phyloP scores from a whole-genome alignment of 1,140 invertebrate species.

The Bradysia coprophila region DNA sequence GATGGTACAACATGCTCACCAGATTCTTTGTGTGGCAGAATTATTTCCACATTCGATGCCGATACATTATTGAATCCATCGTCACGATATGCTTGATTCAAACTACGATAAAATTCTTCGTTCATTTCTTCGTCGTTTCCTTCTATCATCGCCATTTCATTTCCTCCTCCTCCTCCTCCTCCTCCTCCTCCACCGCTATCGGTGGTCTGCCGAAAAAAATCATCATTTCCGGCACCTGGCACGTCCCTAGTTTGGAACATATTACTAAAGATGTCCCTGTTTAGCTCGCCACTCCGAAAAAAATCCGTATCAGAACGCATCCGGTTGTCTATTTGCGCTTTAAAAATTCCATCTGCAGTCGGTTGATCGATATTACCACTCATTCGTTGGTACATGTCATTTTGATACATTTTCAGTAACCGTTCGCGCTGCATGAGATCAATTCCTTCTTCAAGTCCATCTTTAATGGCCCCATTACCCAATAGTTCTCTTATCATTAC shows the following conservation, averaged over 20 bases:
- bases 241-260: slow-evolving; percentile 15
- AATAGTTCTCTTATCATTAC: slow-evolving; percentile 37
- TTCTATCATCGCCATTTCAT: slow-evolving; percentile 16
- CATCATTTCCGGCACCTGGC: background rate
- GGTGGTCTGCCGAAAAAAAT: background rate
- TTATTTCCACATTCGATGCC: slow-evolving; percentile 10
- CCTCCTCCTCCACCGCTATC: background rate
- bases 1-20: background rate
- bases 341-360: slow-evolving; percentile 1
- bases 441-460: slow-evolving; percentile 37
- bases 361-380: too few species aligned
- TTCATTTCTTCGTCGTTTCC: slow-evolving; percentile 45
- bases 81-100: slow-evolving; percentile 73
- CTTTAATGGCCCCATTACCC: slow-evolving; percentile 36
- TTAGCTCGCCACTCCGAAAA: slow-evolving; percentile 7
- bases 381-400: too few species aligned
- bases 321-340: background rate
- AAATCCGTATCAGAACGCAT: slow-evolving; percentile 3
- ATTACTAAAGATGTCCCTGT: slow-evolving; percentile 6
- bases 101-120: slow-evolving; percentile 73
- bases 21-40: background rate
- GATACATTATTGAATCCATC: slow-evolving; percentile 30
- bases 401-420: too few species aligned
- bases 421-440: slow-evolving; percentile 24
- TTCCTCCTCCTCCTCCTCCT: slow-evolving; percentile 2